Evolutionary conservation across 2,888 invertebrate genomes (phyloP), one percentile per base, ranked within the genome.

Genomic region (Glyphotaelius pellucidus): DNA sequence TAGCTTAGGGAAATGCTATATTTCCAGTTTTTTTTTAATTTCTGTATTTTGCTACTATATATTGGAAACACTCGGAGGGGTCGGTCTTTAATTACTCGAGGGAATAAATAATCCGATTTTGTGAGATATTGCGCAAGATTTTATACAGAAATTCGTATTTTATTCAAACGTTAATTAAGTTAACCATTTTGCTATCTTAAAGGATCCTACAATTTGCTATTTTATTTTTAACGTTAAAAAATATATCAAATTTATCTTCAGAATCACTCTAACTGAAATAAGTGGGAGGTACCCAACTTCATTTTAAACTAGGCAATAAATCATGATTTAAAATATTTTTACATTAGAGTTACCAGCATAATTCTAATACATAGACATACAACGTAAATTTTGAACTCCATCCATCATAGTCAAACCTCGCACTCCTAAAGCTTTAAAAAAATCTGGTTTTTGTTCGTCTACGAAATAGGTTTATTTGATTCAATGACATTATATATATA

Each of bases 1-100:
- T 80, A 67, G 89, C 85, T 85, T 84, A 90, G 90, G 84, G 52
- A 90, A 90, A 90, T 90, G 90, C 81, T 90, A 84, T 52, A 42
- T 90, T 90, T 80, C 31, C 79, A 67, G 7, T 32, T 88, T 79
- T 42, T 86, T 86, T 47, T 52, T n/a, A 52, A 35, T 79, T 38
- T 32, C 30, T 79, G 19, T 38, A 35, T 88, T 32, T 79, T 88
- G 35, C n/a, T 32, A 88, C n/a, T 32, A 88, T 79, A 79, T 88
- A 87, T 87, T n/a, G 31, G 31, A 88, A 88, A 88, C 67, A 88
- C 88, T 79, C 67, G 67, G 67, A 88, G 88, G 85, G 38, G 32
- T 32, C 31, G 31, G 67, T 35, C 79, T 86, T 88, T 67, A 88
- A 88, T 88, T 88, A 88, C 88, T 67, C 88, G 25, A 32, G 88